Evolutionary conservation across 2,888 invertebrate species (phyloP), one percentile per base, ranked within the genome.

Genomic region (Sabellastarte sp.): DNA sequence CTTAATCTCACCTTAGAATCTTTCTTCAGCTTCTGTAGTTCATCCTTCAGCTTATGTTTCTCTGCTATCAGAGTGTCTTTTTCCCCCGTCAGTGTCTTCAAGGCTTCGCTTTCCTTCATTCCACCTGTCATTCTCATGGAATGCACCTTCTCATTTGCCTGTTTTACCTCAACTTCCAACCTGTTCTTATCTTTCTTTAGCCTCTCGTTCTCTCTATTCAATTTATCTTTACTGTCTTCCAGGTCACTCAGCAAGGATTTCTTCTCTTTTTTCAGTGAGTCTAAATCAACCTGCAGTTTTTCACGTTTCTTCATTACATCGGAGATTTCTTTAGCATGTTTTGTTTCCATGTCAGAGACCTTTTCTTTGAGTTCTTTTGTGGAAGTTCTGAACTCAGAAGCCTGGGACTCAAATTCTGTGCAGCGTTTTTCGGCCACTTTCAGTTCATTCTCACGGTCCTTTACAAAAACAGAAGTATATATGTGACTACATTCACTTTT

Each of bases 11-110:
- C n/a, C 32, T 76, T 76, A 59, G 73, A 62, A 50, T 78, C 75
- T 57, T 73, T 73, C 63, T 72, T 73, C 1, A 71, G 62, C 15
- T 74, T 65, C 50, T 74, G 63, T 2, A 78, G 63, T 57, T 79
- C 76, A 50, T 76, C 74, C 5, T 67, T 65, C 20, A 80, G 68
- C 33, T 74, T 75, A 63, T 77, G 79, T 59, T 78, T 80, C 57
- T 80, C 76, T 15, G 73, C 73, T 53, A 79, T 72, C 61, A 79
- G 71, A n/a, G 65, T 70, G 51, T 80, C 75, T 10, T 79, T 76
- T 61, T 82, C 82, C 28, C 63, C 66, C 41, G 76, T 70, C 32
- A 82, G 61, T 26, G 70, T 70, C 51, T 74, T 74, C 51, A 79
- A 67, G 2, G 67, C 69, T 30, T 76, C 70, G 41, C 66, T 65